Base-by-base conservation (phyloP, 2,888 invertebrate genomes). In the Oscheius sp. region DNA sequence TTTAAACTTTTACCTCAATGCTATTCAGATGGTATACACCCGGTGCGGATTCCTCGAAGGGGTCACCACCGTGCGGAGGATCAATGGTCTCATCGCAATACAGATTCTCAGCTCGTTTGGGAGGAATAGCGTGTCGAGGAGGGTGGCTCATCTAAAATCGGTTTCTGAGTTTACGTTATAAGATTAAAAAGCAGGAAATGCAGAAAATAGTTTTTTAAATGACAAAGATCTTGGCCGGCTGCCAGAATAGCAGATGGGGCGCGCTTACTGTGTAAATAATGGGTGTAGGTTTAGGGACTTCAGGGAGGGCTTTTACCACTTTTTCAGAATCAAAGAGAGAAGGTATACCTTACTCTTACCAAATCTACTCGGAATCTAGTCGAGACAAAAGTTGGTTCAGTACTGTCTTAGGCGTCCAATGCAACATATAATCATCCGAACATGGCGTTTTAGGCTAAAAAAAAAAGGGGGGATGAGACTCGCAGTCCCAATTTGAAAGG, bases 1-100 rank as follows among this genome's bases (percentile, higher is more conserved):
- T 10, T 2, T 21, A 21, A 21, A 32, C 33, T 57, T 11, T 37
- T 50, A 57, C 62, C 13, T 72, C 57, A 21, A 66, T 37, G 11
- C 62, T 21, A 21, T 72, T 72, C 60, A 72, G 7, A 21, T 72
- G 60, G 47, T 60, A 72, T 0, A 58, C 62, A 32, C 62, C 62
- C 4, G 55, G 70, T 32, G 47, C 32, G 13, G 60, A 50, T 32
- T 72, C 72, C n/a, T 35, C 29, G 29, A 48, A 66, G 10, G 66
- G 42, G 29, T 35, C 63, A 35, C 58, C 33, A 33, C 51, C 29
- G 60, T 60, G 35, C n/a, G 50, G 63, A n/a, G 21, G 51, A 42
- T 42, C 42, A 3, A 68, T 53, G 13, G 9, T n/a, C 42, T 68
- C 68, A 33, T 53, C 33, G 29, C 68, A 68, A 33, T 68, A 68